Evolutionary conservation across 2,888 invertebrate species (phyloP).

Genomic region (Callosobruchus maculatus): DNA sequence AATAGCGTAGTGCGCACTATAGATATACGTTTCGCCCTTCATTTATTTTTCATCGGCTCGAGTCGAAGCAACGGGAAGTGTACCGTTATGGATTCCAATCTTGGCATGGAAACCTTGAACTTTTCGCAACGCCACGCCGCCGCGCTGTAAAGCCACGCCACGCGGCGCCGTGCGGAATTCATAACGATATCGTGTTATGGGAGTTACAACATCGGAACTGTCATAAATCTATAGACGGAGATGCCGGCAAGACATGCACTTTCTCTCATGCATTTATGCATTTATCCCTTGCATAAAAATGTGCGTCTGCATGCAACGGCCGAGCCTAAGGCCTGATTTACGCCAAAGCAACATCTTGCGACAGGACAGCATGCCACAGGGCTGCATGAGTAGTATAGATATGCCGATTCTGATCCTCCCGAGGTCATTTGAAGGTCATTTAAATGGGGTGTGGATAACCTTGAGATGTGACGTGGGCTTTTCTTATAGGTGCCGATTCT

Average conservation of each 20-base stretch:
- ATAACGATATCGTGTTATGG: neutral
- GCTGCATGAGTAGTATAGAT: too few species aligned
- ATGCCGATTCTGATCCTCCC: too few species aligned
- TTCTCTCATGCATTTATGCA: neutral
- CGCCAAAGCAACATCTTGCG: too few species aligned
- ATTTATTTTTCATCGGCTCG: neutral
- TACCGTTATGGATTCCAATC: neutral
- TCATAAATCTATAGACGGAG: neutral
- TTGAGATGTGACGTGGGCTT: too few species aligned
- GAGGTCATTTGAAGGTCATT: too few species aligned
- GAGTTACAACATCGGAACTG: neutral
- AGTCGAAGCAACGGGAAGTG: neutral
- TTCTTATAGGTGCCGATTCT: too few species aligned
- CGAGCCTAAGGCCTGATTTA: too few species aligned
- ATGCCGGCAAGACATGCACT: neutral
- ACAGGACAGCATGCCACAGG: too few species aligned
- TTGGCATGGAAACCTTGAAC: neutral
- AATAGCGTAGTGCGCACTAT: neutral
- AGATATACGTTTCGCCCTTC: neutral
- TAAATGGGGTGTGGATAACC: too few species aligned
- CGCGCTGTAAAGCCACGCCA: neutral
- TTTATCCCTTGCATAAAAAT: neutral
- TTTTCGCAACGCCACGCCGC: neutral
- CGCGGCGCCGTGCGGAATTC: neutral
- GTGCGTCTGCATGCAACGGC: neutral